These are phyloP conservation scores for Triplophysa bombifrons DNA, from an alignment of 2,797 vertebrate species.

Conservation along the genomic window DNA sequence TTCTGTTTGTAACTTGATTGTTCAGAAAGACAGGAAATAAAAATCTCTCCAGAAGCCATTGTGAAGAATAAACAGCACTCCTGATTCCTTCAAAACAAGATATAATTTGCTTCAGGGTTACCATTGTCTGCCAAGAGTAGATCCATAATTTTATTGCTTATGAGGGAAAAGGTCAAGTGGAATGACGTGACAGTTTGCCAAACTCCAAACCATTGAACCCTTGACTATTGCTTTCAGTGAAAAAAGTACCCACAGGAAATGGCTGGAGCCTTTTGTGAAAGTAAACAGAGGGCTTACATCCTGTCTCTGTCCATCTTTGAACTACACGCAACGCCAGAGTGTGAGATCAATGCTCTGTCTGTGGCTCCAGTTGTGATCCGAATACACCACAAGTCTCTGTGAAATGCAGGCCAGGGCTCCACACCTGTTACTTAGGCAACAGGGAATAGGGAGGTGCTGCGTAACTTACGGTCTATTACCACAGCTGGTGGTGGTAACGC, in stretches of 20 bases:
- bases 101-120: constrained; percentile 26
- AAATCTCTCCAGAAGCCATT: background rate
- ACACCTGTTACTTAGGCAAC: constrained; percentile 55
- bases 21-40: background rate
- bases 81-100: constrained; percentile 27
- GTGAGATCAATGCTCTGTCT: constrained; percentile 36
- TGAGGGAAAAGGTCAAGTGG: constrained; percentile 10
- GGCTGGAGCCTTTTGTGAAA: constrained; percentile 43
- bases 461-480: constrained; percentile 51
- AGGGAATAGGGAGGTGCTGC: constrained; percentile 40
- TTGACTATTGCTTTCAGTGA: constrained; percentile 51
- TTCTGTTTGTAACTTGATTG: too few relatives aligned
- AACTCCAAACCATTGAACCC: constrained; percentile 48
- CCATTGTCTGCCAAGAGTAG: background rate
- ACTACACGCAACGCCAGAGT: constrained; percentile 1
- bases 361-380: constrained; percentile 41
- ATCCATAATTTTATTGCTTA: constrained; percentile 11
- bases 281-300: constrained; percentile 58
- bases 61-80: constrained; percentile 11
- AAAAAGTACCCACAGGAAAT: constrained; percentile 62
- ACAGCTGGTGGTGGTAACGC: constrained; percentile 60
- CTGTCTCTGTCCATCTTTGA: constrained; percentile 52
- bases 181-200: constrained; percentile 22
- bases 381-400: constrained; percentile 43
- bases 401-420: constrained; percentile 37